A percentile compares a stretch with the other conserved stretches of the same genome.
Evolutionary conservation across 2,888 invertebrate genomes (phyloP).

Genomic region (Erpobdella octoculata): DNA sequence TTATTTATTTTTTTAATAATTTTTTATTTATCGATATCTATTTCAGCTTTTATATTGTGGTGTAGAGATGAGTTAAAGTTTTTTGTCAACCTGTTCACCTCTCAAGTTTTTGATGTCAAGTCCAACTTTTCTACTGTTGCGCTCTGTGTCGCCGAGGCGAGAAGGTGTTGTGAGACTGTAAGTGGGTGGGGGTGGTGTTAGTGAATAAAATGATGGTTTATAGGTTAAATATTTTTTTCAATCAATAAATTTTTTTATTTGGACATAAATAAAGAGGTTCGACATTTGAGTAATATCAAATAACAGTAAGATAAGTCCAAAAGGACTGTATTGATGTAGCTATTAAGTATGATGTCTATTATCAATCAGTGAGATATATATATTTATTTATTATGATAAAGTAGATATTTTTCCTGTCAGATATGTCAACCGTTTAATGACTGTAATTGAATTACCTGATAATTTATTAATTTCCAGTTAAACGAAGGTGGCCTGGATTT

Average conservation of each 20-base stretch:
- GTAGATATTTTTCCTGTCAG: not conserved
- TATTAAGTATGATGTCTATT: no score
- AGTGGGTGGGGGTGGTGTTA: not conserved
- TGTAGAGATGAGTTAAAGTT: conserved; percentile 59
- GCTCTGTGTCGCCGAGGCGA: conserved; percentile 74
- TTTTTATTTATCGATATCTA: not conserved
- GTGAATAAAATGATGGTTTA: no score
- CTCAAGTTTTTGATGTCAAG: conserved; percentile 77
- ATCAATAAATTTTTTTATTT: no score
- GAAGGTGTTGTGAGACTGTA: conserved; percentile 58
- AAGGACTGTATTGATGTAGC: no score
- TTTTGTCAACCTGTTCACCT: conserved; percentile 53
- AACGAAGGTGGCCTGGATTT: conserved; percentile 73
- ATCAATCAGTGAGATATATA: no score
- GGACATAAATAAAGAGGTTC: no score
- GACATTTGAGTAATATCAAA: no score
- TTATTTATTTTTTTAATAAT: not conserved
- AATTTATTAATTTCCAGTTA: conserved; percentile 50
- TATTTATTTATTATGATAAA: not conserved
- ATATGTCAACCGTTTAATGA: not conserved
- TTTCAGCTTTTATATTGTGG: conserved; percentile 77
- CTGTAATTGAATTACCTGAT: not conserved
- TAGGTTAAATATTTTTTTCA: no score
- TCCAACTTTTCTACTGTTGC: conserved; percentile 73
- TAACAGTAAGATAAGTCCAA: no score